A percentile compares a stretch with the other conserved stretches of the same genome.
Conservation (phyloP, 2,797 vertebrate genomes). For the Somateria mollissima region DNA sequence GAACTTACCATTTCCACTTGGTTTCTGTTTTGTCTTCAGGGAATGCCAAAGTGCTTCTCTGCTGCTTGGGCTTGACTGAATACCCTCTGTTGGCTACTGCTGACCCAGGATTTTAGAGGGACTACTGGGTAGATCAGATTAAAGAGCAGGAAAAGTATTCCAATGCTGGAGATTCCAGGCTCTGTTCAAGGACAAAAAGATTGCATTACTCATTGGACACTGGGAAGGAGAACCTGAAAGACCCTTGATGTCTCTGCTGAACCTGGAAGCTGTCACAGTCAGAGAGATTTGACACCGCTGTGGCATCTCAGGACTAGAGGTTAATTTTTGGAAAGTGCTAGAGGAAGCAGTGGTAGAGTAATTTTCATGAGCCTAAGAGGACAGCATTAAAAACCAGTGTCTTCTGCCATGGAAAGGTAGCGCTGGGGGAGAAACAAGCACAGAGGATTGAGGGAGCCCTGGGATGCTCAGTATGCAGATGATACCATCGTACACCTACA, state of each 20-base stretch:
- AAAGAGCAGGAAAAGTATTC: not conserved
- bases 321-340: not conserved
- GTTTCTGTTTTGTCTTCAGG: not conserved
- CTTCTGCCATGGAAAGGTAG: not conserved
- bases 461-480: not conserved
- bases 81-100: not conserved
- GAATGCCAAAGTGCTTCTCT: not conserved
- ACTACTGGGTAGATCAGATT: not conserved
- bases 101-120: not conserved
- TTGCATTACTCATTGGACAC: not conserved
- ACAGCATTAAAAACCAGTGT: not conserved
- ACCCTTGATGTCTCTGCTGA: conserved; percentile 34
- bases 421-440: not conserved
- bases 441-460: not conserved
- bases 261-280: conserved; percentile 36
- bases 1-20: not conserved
- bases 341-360: not conserved
- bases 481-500: not conserved
- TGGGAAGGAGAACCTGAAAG: conserved; percentile 2
- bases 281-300: conserved; percentile 39
- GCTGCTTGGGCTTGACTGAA: not conserved
- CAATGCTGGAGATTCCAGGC: not conserved
- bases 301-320: not conserved
- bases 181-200: conserved; percentile 31
- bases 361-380: not conserved